phyloP scores from a whole-genome alignment of 2,797 vertebrate species.

The Pantherophis vulpinus region DNA sequence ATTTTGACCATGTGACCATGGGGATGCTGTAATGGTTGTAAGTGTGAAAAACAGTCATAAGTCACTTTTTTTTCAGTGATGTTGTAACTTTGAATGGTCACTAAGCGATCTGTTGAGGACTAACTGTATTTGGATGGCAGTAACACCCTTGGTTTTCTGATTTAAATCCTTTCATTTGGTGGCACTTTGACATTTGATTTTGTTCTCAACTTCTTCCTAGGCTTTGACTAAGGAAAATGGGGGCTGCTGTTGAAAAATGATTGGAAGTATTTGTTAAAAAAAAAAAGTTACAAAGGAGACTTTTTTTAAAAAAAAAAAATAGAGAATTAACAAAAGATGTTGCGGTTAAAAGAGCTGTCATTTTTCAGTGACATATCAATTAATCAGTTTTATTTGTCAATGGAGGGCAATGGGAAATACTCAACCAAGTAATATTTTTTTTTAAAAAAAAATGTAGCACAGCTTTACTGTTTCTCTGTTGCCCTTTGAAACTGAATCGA shows the following conservation, averaged over 20 bases:
- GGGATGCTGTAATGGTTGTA: neutral
- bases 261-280: neutral
- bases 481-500: neutral
- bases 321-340: neutral
- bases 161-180: neutral
- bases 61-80: too few species aligned
- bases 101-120: neutral
- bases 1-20: too few species aligned
- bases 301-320: neutral
- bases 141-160: neutral
- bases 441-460: neutral
- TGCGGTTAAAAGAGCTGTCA: neutral
- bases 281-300: neutral
- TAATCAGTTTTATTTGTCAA: conserved; percentile 1
- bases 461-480: conserved; percentile 3
- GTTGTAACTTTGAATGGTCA: too few species aligned
- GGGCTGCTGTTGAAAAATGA: neutral
- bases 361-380: conserved; percentile 19
- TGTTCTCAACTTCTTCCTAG: neutral
- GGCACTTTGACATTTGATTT: neutral
- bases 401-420: neutral
- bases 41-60: too few species aligned
- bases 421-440: neutral
- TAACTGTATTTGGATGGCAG: neutral
- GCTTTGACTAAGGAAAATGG: neutral